These are phyloP conservation scores for Plebejus argus DNA, from an alignment of 2,888 invertebrate genomes.

Conservation along the genomic window DNA sequence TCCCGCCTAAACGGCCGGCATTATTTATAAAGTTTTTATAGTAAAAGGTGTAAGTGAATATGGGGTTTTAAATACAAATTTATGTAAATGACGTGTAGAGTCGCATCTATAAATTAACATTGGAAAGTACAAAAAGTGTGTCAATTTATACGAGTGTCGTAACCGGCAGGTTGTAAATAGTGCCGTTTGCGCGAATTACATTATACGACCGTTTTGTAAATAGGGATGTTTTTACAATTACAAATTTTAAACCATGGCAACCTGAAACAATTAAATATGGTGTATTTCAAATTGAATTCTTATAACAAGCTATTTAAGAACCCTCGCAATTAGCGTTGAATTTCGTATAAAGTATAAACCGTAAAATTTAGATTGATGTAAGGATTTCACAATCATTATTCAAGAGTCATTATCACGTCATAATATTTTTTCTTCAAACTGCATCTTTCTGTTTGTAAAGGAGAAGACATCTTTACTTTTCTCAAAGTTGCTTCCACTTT, in stretches of 20 bases:
- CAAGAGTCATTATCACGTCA: not conserved
- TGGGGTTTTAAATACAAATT: slow-evolving; percentile 9
- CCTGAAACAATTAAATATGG: not conserved
- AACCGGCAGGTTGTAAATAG: slow-evolving; percentile 23
- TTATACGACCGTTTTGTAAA: slow-evolving; percentile 10
- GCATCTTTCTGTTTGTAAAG: no score
- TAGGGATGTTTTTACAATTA: not conserved
- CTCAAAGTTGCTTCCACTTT: no score
- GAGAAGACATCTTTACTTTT: no score
- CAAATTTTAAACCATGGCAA: not conserved
- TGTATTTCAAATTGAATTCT: not conserved
- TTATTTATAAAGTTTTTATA: slow-evolving; percentile 30
- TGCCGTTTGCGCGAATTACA: slow-evolving; percentile 8
- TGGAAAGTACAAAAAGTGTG: slow-evolving; percentile 30
- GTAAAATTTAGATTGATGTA: no score
- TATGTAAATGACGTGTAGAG: slow-evolving; percentile 18
- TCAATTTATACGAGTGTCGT: slow-evolving; percentile 17
- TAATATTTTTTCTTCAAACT: no score
- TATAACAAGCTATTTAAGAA: not conserved
- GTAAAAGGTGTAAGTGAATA: slow-evolving; percentile 31
- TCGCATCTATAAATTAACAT: slow-evolving; percentile 23
- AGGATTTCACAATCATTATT: not conserved
- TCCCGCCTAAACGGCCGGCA: slow-evolving; percentile 4
- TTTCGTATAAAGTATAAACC: no score
- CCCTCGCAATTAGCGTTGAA: no score